Conservation (phyloP, 2,113 vertebrate genomes). For the Empidonax alnorum region DNA sequence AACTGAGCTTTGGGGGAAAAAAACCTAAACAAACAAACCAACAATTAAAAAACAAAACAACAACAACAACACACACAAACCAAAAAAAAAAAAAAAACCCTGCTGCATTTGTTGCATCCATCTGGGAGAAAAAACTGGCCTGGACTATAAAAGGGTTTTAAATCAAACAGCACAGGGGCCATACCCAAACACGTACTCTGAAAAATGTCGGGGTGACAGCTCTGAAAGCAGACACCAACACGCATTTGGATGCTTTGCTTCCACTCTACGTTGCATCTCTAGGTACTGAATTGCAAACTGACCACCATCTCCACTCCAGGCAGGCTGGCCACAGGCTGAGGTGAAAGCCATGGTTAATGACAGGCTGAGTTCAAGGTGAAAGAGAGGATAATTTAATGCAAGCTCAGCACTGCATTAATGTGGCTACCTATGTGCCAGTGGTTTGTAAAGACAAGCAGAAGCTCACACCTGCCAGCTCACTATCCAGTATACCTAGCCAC, state of each 20-base stretch:
- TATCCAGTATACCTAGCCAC: background rate
- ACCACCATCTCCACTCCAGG: fast-evolving
- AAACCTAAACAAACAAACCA: background rate
- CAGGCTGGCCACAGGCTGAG: background rate
- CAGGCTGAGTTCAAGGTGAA: background rate
- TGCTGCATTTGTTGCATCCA: background rate
- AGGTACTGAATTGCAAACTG: background rate
- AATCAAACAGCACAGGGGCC: fast-evolving
- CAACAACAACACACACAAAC: background rate
- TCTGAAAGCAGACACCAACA: background rate
- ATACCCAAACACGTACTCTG: background rate
- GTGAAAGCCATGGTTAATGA: background rate
- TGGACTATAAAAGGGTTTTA: background rate
- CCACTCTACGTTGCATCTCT: background rate
- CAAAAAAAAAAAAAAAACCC: too few species aligned
- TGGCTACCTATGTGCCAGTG: background rate
- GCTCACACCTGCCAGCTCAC: background rate
- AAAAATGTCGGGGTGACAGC: background rate
- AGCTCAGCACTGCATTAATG: background rate
- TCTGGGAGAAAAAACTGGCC: background rate
- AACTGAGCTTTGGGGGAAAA: background rate
- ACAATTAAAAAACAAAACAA: background rate
- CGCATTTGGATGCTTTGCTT: background rate
- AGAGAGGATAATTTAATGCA: background rate
- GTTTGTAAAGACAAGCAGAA: background rate